Evolutionary conservation across 2,888 invertebrate genomes (phyloP), one percentile per base, ranked within the genome.

Genomic region (Yponomeuta cagnagella): DNA sequence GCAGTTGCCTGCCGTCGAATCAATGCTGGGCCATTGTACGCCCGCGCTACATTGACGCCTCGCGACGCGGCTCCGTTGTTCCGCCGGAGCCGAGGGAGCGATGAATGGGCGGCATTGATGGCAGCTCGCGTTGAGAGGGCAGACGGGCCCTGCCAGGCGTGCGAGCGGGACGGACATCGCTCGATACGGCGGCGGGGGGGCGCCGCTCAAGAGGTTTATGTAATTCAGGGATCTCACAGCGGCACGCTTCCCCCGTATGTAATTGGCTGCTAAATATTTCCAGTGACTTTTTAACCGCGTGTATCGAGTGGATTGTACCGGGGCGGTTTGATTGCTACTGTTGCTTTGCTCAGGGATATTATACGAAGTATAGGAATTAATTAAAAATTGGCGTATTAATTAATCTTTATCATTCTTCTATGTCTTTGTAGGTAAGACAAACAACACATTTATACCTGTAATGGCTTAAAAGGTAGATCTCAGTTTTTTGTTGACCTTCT

Each of bases 151-250:
- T 6, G 80, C 74, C 75, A 73, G 65, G 68, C 72, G 77, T 74
- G 76, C 63, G 83, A 84, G 76, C 48, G 80, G 75, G 83, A 81
- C 71, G 74, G 73, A 8, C 12, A 77, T 76, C 85, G 87, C 82
- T 87, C 87, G 84, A 85, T 85, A 86, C 82, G 80, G 83, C 83
- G 77, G 76, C 68, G n/a, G 12, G n/a, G 10, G 77, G 74, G 76
- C 71, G 71, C 73, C 58, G 67, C 71, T 73, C 73, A 63, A 72
- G 72, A 73, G 71, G 70, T 73, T 74, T 74, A 74, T 73, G 73
- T 74, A 83, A 84, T 82, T 81, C 81, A 79, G 77, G 76, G 74
- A 76, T 81, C 15, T 67, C 33, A 12, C 10, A n/a, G 43, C 30
- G 6, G 30, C n/a, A 64, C 30, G 68, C 33, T 71, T 71, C 73